A percentile compares a stretch with the other conserved stretches of the same genome.
phyloP scores from a whole-genome alignment of 2,888 invertebrate species.

The Apoderus coryli region DNA sequence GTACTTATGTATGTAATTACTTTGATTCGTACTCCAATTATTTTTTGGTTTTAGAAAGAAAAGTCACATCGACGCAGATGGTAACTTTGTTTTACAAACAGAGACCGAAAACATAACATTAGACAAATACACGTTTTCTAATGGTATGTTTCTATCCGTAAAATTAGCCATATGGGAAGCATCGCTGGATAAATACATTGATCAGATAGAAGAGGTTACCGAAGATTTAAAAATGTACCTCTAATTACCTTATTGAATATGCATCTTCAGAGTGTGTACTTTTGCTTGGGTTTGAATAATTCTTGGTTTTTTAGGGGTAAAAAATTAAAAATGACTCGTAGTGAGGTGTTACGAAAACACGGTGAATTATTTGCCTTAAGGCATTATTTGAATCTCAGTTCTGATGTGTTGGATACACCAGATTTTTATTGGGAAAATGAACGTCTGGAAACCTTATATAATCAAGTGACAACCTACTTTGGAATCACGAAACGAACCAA shows the following conservation, averaged over 20 bases:
- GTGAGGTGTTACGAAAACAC: conserved; percentile 59
- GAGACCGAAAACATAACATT: conserved; percentile 40
- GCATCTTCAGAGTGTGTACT: neutral
- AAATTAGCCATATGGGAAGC: conserved; percentile 93
- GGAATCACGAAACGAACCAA: conserved; percentile 70
- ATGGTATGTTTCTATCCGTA: conserved; percentile 86
- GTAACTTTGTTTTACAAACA: conserved; percentile 26
- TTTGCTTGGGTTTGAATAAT: neutral
- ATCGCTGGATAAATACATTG: conserved; percentile 66
- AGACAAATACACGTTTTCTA: conserved; percentile 88
- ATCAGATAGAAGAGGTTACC: conserved; percentile 68
- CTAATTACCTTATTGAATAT: no score
- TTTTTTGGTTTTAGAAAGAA: conserved; percentile 21
- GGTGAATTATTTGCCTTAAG: conserved; percentile 82
- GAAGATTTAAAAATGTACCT: conserved; percentile 50
- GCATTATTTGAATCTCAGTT: conserved; percentile 83
- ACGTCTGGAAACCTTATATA: conserved; percentile 71
- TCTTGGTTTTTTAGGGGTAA: conserved; percentile 36
- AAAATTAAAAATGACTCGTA: conserved; percentile 51
- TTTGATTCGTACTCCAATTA: neutral
- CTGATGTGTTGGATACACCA: conserved; percentile 86
- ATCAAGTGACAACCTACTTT: conserved; percentile 69
- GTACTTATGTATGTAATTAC: conserved; percentile 7
- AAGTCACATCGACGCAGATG: conserved; percentile 24
- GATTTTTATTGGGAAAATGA: conserved; percentile 99